Evolutionary conservation across 2,888 invertebrate genomes (phyloP), one percentile per base, ranked within the genome.

Genomic region (Micropterix aruncella): DNA sequence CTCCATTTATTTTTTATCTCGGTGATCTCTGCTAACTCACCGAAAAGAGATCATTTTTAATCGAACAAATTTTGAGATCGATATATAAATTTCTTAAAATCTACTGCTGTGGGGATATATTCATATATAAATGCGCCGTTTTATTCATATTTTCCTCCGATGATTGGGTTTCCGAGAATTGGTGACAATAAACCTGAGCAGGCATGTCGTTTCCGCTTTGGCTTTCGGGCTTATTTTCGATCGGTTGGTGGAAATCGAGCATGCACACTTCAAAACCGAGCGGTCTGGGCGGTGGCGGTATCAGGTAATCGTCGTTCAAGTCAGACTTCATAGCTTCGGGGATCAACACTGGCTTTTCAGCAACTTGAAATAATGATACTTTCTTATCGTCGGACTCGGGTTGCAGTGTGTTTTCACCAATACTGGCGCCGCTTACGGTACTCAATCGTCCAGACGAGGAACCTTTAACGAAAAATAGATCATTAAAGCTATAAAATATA

Each of bases 341-440:
- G 1, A 67, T 65, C 48, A 67, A 68, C 45, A 70, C 51, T 14
- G 69, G 69, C 49, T 68, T 69, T 16, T 65, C 60, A 16, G 68
- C 68, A n/a, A 27, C 36, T 27, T n/a, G 36, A 27, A 27, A 27
- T 9, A 27, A 27, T 9, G n/a, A 27, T 45, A 51, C 51, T 42
- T 48, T 48, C 52, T 84, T 77, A 44, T 88, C 88, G 49, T 89
- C 89, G 44, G 79, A 78, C 59, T 89, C 89, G 0, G 89, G 89
- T 57, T 87, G 87, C 0, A 87, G 85, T 44, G 89, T 88, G 56
- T 86, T 87, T 54, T 90, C 90, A 0, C 85, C 86, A 0, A 85
- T 70, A 54, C 88, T 88, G 19, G 82, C 80, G 2, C 83, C 86
- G 53, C 87, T 87, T 7, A 83, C 83, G 2, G 85, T 88, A 55